Base-by-base conservation (phyloP, 1,140 invertebrate genomes). In the Campoletis sonorensis region DNA sequence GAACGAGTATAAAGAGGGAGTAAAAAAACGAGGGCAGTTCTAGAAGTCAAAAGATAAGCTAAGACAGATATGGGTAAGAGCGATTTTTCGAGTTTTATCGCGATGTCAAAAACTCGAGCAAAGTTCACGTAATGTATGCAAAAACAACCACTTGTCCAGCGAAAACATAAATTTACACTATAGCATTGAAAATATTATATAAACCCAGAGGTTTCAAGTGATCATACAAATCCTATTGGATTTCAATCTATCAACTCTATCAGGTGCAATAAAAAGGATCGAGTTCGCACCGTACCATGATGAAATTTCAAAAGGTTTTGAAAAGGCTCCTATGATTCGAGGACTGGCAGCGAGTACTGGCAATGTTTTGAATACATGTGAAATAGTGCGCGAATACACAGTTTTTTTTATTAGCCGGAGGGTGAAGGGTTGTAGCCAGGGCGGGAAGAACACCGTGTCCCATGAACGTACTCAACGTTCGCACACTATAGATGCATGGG, bases 51-150 rank as follows among this genome's bases (percentile, higher is more conserved):
- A 64, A 77, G 73, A 77, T 77, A 77, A 61, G 73, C 73, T 21
- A 8, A 33, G 54, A 37, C 27, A 54, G 73, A 77, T 77, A 77
- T 61, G 27, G 30, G n/a, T 54, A 33, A 54, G 16, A 18, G 54
- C 30, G 73, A 77, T 77, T 58, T 77, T 77, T 33, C 73, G 27
- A 61, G 73, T 77, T 77, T 61, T 77, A 77, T 77, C 73, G 54
- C 40, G 30, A 54, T 37, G 27, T 77, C 54, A 33, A n/a, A 26
- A 77, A 45, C 5, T 77, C 73, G 58, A 27, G 8, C 18, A 16
- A 30, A 77, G 54, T 26, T 64, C 51, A 58, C 26, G n/a, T 37
- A 27, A 16, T 11, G 5, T 27, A 10, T 16, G 61, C 37, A 61
- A 37, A 64, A 21, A 23, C 40, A 45, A 45, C 40, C 40, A 45